Conservation (phyloP, 2,888 invertebrate species). For the Arrhopalites spinosus region DNA sequence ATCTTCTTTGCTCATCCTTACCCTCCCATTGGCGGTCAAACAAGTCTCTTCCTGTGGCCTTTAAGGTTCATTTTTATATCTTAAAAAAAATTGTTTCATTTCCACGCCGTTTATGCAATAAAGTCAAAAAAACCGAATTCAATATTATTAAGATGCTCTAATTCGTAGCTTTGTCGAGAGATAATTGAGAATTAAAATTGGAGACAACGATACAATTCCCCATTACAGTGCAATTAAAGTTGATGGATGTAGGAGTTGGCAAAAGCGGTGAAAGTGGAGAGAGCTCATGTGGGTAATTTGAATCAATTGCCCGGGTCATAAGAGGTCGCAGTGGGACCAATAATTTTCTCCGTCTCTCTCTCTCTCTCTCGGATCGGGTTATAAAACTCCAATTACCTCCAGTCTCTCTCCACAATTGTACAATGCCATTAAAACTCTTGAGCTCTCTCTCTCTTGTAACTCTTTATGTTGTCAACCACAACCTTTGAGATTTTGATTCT, state of each 20-base stretch:
- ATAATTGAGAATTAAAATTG: too few relatives aligned
- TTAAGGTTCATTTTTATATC: slow-evolving; percentile 60
- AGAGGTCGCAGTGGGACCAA: slow-evolving; percentile 39
- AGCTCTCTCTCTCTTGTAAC: background rate
- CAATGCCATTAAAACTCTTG: background rate
- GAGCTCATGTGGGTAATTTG: slow-evolving; percentile 37
- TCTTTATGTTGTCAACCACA: too few relatives aligned
- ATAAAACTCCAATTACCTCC: slow-evolving; percentile 39
- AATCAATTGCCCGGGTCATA: slow-evolving; percentile 37
- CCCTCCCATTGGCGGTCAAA: slow-evolving; percentile 97
- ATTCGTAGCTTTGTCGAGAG: too few relatives aligned
- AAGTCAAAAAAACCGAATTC: too few relatives aligned
- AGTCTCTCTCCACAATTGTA: background rate
- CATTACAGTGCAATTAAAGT: too few relatives aligned
- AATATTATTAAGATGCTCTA: too few relatives aligned
- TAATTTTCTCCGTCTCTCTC: slow-evolving; percentile 24
- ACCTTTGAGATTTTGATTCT: too few relatives aligned
- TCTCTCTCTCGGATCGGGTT: slow-evolving; percentile 9
- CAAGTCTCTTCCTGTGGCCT: slow-evolving; percentile 94
- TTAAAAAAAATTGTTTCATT: too few relatives aligned
- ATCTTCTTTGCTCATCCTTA: slow-evolving; percentile 90
- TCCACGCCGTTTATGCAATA: too few relatives aligned
- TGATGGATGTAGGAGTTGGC: too few relatives aligned
- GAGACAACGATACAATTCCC: too few relatives aligned
- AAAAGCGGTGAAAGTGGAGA: background rate